phyloP scores from a whole-genome alignment of 2,888 invertebrate genomes.

The Pandemis heparana region DNA sequence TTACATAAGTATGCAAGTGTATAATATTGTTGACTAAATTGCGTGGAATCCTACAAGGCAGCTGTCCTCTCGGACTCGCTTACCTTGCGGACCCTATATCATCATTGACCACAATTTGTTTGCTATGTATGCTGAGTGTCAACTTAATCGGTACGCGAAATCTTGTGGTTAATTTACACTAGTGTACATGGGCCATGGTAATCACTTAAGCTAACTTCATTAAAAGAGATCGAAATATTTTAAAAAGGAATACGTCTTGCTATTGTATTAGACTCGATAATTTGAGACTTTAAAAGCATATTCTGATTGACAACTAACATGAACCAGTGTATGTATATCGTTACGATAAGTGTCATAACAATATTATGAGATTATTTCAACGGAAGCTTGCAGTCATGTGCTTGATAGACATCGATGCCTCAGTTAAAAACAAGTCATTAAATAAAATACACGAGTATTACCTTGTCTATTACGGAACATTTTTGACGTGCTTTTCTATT shows the following conservation, averaged over 20 bases:
- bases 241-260: no score
- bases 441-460: constrained; percentile 3
- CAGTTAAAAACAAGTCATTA: constrained; percentile 3
- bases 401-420: background rate
- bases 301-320: no score
- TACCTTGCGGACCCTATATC: constrained; percentile 37
- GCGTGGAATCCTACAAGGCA: constrained; percentile 27
- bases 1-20: background rate
- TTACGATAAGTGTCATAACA: no score
- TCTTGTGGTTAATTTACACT: background rate
- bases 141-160: background rate
- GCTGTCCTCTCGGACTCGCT: constrained; percentile 30
- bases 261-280: no score
- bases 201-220: no score
- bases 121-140: constrained; percentile 17
- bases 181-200: background rate
- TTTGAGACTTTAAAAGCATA: no score
- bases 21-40: constrained; percentile 35
- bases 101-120: constrained; percentile 34
- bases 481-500: constrained; percentile 24
- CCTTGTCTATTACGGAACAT: constrained; percentile 30
- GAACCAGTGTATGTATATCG: no score
- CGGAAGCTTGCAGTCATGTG: background rate
- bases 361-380: background rate
- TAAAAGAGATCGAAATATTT: no score